Base-by-base conservation (phyloP, 2,888 invertebrate genomes). In the Himalopsyche anomala region DNA sequence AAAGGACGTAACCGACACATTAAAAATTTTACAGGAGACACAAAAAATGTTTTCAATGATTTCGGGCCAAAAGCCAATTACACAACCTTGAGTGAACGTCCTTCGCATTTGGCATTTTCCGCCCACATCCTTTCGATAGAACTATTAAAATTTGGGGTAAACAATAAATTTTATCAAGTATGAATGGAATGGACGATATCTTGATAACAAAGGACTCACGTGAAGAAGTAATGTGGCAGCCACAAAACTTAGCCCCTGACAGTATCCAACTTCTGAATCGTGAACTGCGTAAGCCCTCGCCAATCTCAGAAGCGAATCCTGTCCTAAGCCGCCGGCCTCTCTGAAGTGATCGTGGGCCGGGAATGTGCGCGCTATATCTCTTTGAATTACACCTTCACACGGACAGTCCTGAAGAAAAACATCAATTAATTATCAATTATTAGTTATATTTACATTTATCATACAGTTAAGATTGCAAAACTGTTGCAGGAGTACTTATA, bases 331-430 rank as follows among this genome's bases (percentile, higher is more conserved):
- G 80, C 99, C 98, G 42, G 96, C 96, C 92, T 99, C 98, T 91
- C 97, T 97, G 93, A 99, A 99, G 93, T 96, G 98, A 90, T 99
- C 98, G 92, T 99, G 99, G 54, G 99, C 99, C 12, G 99, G 99
- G 93, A 99, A 99, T 54, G 99, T 99, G 89, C 99, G 95, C 89
- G 99, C 98, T 89, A 99, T 99, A 92, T 99, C 99, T 84, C 99
- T 94, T 90, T 97, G 96, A 90, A 99, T 99, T 87, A 99, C 98
- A 89, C 97, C 96, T 91, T 99, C 99, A 91, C 97, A 98, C 83
- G 96, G 95, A 89, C 98, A 98, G 89, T 99, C 99, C 98, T 99
- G 90, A 19, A 90, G 89, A 83, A 83, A 88, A 85, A 84, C 81
- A 19, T 80, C 19, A 69, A 84, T 62, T 62, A 74, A 38, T 82